Conservation (phyloP, 2,797 vertebrate species). For the Chromis chromis region DNA sequence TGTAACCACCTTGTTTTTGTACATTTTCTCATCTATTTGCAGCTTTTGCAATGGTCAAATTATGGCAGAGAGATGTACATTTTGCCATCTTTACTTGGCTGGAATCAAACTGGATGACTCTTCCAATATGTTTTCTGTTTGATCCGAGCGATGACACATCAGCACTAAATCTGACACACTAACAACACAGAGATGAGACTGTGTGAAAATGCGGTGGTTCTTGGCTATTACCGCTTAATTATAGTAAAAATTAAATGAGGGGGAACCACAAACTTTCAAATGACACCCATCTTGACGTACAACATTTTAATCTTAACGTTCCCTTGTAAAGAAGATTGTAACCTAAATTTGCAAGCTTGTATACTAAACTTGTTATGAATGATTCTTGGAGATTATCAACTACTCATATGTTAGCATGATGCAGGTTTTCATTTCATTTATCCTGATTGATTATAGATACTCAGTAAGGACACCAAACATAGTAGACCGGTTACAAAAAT, state of each 20-base stretch:
- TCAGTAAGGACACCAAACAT: constrained; percentile 1
- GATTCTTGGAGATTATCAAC: neutral
- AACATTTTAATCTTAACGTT: neutral
- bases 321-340: neutral
- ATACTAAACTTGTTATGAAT: neutral
- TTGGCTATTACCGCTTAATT: constrained; percentile 17
- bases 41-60: constrained; percentile 52
- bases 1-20: constrained; percentile 49
- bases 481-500: too few species aligned
- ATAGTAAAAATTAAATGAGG: constrained; percentile 21
- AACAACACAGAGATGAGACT: neutral
- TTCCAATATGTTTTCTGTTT: constrained; percentile 28
- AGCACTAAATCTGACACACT: neutral
- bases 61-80: constrained; percentile 33
- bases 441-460: too few species aligned
- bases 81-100: constrained; percentile 30
- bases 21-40: constrained; percentile 46
- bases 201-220: neutral
- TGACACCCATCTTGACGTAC: neutral
- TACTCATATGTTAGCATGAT: neutral
- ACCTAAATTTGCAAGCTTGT: neutral
- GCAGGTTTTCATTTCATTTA: too few species aligned
- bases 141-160: constrained; percentile 11
- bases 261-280: too few species aligned
- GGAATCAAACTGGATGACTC: constrained; percentile 15